These are phyloP conservation scores for Calliscelio sp. DNA, from an alignment of 2,888 invertebrate genomes.

Conservation along the genomic window DNA sequence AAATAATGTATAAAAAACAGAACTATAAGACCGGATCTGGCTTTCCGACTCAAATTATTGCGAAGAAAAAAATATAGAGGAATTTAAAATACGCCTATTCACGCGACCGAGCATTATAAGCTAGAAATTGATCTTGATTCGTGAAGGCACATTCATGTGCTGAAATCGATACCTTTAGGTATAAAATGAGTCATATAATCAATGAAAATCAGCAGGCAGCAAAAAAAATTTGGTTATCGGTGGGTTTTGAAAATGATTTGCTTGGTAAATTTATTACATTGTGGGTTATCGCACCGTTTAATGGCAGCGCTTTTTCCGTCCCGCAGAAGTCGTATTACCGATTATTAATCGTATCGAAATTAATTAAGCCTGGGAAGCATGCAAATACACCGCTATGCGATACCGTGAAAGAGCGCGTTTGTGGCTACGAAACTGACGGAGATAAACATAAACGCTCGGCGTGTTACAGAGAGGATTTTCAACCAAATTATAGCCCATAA, in stretches of 20 bases:
- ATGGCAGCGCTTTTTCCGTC: conserved; percentile 27
- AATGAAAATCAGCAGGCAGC: conserved; percentile 48
- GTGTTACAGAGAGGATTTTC: conserved; percentile 80
- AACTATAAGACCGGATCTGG: conserved; percentile 83
- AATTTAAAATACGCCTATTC: conserved; percentile 63
- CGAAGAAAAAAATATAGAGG: conserved; percentile 51
- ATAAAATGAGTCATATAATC: conserved; percentile 33
- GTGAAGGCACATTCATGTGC: conserved; percentile 21
- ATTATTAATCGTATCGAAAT: conserved; percentile 85
- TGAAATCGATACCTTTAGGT: conserved; percentile 36
- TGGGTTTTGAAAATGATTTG: conserved; percentile 58
- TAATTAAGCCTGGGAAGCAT: conserved; percentile 86
- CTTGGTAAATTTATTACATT: conserved; percentile 41
- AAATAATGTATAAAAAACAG: conserved; percentile 86
- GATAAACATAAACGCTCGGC: conserved; percentile 67
- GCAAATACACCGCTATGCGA: conserved; percentile 84
- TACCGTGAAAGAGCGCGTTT: conserved; percentile 70
- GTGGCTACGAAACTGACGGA: conserved; percentile 64
- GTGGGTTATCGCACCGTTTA: conserved; percentile 62
- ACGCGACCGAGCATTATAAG: conserved; percentile 54
- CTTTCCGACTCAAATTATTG: conserved; percentile 83
- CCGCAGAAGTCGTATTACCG: conserved; percentile 68
- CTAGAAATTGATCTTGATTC: conserved; percentile 50
- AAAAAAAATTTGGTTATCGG: conserved; percentile 51
- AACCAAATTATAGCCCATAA: conserved; percentile 82